Evolutionary conservation across 1,140 invertebrate species (phyloP).

Genomic region (Atta cephalotes): DNA sequence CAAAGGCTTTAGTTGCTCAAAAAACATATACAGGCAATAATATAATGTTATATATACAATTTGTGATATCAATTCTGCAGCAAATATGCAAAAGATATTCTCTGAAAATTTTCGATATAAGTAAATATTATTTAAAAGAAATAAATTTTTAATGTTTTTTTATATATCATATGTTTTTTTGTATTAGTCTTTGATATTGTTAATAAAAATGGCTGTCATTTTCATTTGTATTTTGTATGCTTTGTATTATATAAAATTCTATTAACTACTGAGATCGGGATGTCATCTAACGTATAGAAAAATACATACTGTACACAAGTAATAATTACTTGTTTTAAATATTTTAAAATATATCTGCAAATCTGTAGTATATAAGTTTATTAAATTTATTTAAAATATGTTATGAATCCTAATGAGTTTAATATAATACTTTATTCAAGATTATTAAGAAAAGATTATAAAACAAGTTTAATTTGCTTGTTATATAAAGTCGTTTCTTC

Average conservation of each 20-base stretch:
- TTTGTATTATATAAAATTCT: background rate
- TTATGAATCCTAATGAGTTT: too few relatives aligned
- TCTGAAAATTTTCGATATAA: background rate
- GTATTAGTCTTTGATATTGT: background rate
- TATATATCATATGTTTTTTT: background rate
- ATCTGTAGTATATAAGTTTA: too few relatives aligned
- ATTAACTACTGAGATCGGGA: background rate
- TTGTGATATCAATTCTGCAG: background rate
- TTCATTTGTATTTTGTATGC: background rate
- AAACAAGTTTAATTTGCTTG: too few relatives aligned
- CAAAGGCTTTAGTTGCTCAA: background rate
- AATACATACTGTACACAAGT: too few relatives aligned
- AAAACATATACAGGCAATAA: background rate
- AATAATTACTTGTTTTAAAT: too few relatives aligned
- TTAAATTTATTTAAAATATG: too few relatives aligned
- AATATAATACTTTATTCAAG: too few relatives aligned
- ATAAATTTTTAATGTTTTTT: background rate
- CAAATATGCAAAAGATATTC: background rate
- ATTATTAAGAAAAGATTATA: too few relatives aligned
- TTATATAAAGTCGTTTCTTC: too few relatives aligned
- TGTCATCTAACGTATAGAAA: background rate
- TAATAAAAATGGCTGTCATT: background rate
- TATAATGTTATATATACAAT: background rate
- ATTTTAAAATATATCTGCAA: too few relatives aligned
- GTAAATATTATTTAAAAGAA: conserved; percentile 8